Conservation (phyloP, 1,140 invertebrate genomes). For the Ceratosolen solmsi region DNA sequence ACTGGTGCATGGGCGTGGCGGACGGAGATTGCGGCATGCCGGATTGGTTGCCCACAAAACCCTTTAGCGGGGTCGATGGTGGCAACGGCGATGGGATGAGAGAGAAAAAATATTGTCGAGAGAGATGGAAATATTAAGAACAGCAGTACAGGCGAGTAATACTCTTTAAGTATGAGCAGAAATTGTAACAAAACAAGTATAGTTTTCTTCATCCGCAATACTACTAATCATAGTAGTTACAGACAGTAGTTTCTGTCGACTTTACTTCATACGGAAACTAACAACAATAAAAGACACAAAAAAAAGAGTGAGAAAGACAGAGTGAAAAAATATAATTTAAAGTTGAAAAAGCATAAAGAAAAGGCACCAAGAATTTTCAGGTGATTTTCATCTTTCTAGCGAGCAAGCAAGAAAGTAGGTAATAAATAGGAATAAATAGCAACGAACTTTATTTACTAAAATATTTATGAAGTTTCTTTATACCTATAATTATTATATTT, state of each 20-base stretch:
- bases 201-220: not conserved
- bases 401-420: conserved; percentile 19
- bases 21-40: conserved; percentile 64
- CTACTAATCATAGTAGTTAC: conserved; percentile 7
- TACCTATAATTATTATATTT: too few relatives aligned
- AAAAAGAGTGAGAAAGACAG: conserved; percentile 37
- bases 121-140: not conserved
- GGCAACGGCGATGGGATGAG: conserved; percentile 39
- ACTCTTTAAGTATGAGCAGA: conserved; percentile 53
- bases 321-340: conserved; percentile 59
- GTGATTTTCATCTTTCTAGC: conserved; percentile 15
- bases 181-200: not conserved
- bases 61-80: conserved; percentile 58
- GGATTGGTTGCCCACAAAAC: conserved; percentile 68
- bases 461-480: too few relatives aligned
- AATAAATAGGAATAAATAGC: conserved; percentile 44
- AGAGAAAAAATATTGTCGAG: conserved; percentile 63
- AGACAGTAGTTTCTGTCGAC: not conserved
- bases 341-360: conserved; percentile 52
- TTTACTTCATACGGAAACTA: conserved; percentile 61
- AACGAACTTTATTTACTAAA: not conserved
- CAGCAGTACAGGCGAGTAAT: conserved; percentile 63
- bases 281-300: conserved; percentile 54
- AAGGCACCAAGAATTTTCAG: conserved; percentile 2
- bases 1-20: conserved; percentile 70